Conservation (phyloP, 2,888 invertebrate species). For the Chalcis sispes region DNA sequence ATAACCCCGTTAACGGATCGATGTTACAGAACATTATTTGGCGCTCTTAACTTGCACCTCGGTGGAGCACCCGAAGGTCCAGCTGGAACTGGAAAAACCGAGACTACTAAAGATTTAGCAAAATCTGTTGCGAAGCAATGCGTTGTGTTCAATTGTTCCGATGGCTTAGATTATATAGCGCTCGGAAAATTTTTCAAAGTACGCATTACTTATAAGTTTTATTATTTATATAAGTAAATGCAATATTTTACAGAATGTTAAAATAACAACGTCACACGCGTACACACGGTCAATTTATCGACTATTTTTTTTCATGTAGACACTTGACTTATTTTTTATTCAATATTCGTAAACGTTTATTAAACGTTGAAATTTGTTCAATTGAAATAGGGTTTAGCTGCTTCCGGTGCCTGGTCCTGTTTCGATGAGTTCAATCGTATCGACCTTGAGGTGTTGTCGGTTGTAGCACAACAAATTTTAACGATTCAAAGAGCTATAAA, state of each 20-base stretch:
- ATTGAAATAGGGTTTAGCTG: conserved; percentile 77
- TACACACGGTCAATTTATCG: too few species aligned
- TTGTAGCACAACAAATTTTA: conserved; percentile 81
- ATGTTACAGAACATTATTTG: conserved; percentile 84
- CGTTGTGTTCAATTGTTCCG: conserved; percentile 83
- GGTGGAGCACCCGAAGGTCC: conserved; percentile 79
- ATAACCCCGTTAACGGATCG: conserved; percentile 96
- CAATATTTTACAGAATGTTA: too few species aligned
- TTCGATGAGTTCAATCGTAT: conserved; percentile 82
- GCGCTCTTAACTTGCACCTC: conserved; percentile 80
- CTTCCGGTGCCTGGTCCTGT: conserved; percentile 80
- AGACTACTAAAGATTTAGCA: conserved; percentile 82
- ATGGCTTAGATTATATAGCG: conserved; percentile 82
- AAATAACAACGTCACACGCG: too few species aligned
- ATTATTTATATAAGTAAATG: too few species aligned
- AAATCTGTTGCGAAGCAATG: conserved; percentile 84
- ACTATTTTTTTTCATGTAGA: too few species aligned
- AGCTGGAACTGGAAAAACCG: conserved; percentile 80
- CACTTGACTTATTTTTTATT: too few species aligned
- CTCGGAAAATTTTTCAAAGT: conserved; percentile 80
- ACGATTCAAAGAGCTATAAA: conserved; percentile 80
- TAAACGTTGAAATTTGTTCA: too few species aligned
- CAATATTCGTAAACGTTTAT: background rate
- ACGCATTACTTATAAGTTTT: background rate
- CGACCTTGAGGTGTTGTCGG: conserved; percentile 80